A percentile compares a stretch with the other conserved stretches of the same genome.
phyloP scores from a whole-genome alignment of 1,140 invertebrate genomes.

The Chlorops oryzae region DNA sequence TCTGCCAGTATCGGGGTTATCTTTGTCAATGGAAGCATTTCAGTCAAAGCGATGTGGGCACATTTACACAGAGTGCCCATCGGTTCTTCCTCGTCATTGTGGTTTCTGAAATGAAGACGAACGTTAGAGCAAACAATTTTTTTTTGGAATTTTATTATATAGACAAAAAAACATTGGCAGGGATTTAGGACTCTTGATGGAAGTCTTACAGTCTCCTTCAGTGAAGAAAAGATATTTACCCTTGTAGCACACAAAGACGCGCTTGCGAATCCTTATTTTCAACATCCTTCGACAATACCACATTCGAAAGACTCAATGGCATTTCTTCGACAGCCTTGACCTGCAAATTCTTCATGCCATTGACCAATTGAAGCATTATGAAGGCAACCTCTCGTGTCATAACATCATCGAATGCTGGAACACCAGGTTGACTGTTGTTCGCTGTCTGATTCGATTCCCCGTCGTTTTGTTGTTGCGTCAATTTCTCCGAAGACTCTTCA shows the following conservation, averaged over 20 bases:
- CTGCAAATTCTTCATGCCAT: conserved; percentile 74
- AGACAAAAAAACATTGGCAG: too few species aligned
- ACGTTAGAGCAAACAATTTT: background rate
- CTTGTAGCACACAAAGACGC: conserved; percentile 66
- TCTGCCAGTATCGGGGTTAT: conserved; percentile 62
- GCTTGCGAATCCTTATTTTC: conserved; percentile 55
- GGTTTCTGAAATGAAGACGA: conserved; percentile 22
- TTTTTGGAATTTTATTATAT: background rate
- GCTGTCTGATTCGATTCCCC: conserved; percentile 9
- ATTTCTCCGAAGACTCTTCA: conserved; percentile 33
- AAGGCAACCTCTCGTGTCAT: conserved; percentile 57
- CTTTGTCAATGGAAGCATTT: conserved; percentile 59
- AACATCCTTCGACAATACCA: conserved; percentile 50
- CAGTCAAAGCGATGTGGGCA: conserved; percentile 62
- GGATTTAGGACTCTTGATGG: too few species aligned
- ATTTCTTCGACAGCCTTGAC: conserved; percentile 75
- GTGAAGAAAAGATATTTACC: conserved; percentile 48
- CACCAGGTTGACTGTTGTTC: conserved; percentile 27
- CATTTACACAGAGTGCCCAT: conserved; percentile 71
- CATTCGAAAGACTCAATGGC: conserved; percentile 56
- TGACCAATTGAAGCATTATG: conserved; percentile 72
- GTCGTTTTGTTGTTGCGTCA: background rate
- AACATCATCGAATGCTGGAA: conserved; percentile 45
- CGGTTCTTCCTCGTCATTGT: conserved; percentile 54
- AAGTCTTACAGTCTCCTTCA: background rate